phyloP scores from a whole-genome alignment of 2,113 vertebrate species.

The Corvus cornix region DNA sequence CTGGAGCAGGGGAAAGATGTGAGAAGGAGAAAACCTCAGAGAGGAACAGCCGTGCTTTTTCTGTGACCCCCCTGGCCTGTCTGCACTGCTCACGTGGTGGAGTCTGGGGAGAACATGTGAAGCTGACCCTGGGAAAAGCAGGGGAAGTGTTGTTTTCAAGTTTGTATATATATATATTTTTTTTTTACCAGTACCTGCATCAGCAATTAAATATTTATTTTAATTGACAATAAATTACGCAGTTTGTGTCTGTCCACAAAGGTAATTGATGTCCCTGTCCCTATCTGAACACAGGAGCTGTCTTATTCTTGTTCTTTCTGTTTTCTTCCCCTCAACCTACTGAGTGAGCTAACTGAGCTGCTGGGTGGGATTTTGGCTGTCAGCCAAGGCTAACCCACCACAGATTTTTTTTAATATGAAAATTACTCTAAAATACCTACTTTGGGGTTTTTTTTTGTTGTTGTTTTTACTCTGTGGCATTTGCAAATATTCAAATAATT shows the following conservation, averaged over 20 bases:
- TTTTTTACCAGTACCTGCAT: neutral
- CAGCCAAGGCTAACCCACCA: neutral
- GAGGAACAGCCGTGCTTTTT: accelerated
- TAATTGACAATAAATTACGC: neutral
- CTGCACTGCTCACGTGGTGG: neutral
- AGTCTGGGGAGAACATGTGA: neutral
- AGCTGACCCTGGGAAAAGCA: neutral
- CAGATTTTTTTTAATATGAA: neutral
- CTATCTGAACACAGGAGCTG: neutral
- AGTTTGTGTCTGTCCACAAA: neutral
- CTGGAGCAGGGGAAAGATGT: neutral
- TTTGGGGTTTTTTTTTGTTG: accelerated
- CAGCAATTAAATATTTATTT: neutral
- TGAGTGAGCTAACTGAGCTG: neutral
- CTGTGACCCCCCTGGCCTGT: too few relatives aligned
- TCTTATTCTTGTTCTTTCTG: neutral
- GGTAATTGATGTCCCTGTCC: neutral
- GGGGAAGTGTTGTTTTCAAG: neutral
- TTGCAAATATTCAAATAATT: neutral
- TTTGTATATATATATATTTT: neutral
- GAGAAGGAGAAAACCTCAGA: neutral
- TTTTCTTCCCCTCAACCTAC: neutral
- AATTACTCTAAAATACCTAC: neutral
- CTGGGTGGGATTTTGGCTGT: neutral
- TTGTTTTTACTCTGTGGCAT: neutral